Percentiles rank a stretch among this genome's conserved stretches.
These are phyloP conservation scores for Diadema setosum DNA, from an alignment of 35 echinoderm and acorn worm genomes.

Conservation along the genomic window DNA sequence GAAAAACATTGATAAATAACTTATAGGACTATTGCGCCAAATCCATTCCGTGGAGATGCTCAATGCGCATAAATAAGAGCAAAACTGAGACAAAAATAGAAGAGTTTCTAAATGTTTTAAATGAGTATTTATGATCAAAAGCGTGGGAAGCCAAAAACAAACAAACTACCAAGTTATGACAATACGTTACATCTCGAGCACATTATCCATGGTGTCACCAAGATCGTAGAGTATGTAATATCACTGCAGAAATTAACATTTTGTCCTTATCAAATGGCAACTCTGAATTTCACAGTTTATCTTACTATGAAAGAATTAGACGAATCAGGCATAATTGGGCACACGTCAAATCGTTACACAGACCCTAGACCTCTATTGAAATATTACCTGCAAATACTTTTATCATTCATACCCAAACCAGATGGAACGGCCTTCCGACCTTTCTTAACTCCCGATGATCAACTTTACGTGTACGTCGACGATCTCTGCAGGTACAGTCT, in stretches of 20 bases:
- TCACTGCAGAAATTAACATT: no score
- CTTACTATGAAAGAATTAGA: no score
- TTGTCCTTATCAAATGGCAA: no score
- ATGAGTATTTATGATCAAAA: not conserved
- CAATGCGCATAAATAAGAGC: not conserved
- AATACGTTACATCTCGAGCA: not conserved
- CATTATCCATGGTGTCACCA: not conserved
- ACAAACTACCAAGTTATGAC: no score
- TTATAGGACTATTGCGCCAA: not conserved
- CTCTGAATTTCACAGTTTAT: no score
- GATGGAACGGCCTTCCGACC: constrained; percentile 34
- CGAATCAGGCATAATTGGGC: no score
- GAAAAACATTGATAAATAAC: no score
- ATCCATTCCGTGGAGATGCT: not conserved
- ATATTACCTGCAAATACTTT: no score
- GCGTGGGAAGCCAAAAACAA: not conserved
- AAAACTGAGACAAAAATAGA: not conserved
- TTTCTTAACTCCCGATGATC: not conserved
- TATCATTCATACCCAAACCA: no score
- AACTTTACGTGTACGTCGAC: constrained; percentile 31
- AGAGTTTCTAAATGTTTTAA: not conserved
- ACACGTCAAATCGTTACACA: no score
- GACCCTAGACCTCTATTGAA: no score
- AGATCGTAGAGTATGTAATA: no score
- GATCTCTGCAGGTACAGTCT: constrained; percentile 43